Base-by-base conservation (phyloP, 2,888 invertebrate genomes). In the Argynnis bischoffii region DNA sequence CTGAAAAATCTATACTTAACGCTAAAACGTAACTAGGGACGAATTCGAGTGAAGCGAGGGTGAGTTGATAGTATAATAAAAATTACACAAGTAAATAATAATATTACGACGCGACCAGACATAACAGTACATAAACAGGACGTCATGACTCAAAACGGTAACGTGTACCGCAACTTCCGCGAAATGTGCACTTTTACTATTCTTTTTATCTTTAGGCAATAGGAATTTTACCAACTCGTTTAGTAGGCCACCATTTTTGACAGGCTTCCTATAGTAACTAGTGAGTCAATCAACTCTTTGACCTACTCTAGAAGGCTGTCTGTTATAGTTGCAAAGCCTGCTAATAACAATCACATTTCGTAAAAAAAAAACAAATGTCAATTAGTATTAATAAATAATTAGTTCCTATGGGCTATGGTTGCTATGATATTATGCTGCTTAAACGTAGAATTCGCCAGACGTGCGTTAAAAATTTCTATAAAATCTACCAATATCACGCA, bases 111-210 rank as follows among this genome's bases (percentile, higher is more conserved):
- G 55, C 47, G 35, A 35, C 15, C 59, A 66, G 16, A 66, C 48
- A n/a, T 55, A 55, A 63, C 63, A 55, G 66, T 54, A 66, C 41
- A 21, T 66, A 46, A 51, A 63, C 63, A 26, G 59, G 63, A 68
- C 55, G 68, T 63, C 56, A 55, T 63, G 46, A 66, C 53, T 53
- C 53, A 76, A 81, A 84, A 82, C 84, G 77, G 80, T 79, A 82
- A 74, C 75, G 75, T 74, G 74, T 80, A 74, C 84, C 82, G 84
- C 78, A 84, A 81, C 80, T 86, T 85, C 84, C 77, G 74, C 78
- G 81, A 84, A 85, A 74, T 51, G 54, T 26, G 50, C 47, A 59
- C 78, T 78, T 81, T 81, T 81, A 73, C 75, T 78, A 75, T 78
- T 78, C 70, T 77, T 81, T 83, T 82, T 81, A 81, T 80, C 74